Conservation (phyloP, 1,140 invertebrate genomes). For the Bombus affinis region DNA sequence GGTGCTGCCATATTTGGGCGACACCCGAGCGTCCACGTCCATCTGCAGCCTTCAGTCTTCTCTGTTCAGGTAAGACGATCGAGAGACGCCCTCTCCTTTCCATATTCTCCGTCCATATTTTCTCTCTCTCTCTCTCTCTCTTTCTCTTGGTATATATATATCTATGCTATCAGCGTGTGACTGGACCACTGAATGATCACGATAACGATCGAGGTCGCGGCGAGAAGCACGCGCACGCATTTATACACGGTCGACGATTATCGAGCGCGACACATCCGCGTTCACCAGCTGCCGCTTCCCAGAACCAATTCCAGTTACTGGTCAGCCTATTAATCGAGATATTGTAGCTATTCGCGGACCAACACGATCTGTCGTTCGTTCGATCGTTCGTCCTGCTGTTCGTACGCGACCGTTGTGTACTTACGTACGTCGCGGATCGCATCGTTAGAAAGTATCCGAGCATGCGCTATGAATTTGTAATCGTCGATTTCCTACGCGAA, state of each 20-base stretch:
- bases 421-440: background rate
- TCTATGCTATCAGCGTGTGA: background rate
- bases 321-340: conserved; percentile 18
- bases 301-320: conserved; percentile 38
- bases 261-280: conserved; percentile 28
- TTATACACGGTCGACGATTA: conserved; percentile 1
- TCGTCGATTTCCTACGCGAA: conserved; percentile 36
- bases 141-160: too few relatives aligned
- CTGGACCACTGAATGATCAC: background rate
- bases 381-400: background rate
- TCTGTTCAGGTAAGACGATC: conserved; percentile 87
- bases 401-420: background rate
- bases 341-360: background rate
- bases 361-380: background rate
- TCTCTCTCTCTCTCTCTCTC: background rate
- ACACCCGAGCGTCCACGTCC: conserved; percentile 92
- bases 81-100: background rate
- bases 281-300: conserved; percentile 27
- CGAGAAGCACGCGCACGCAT: conserved; percentile 2
- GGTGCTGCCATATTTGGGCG: conserved; percentile 93
- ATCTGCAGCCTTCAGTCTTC: conserved; percentile 94
- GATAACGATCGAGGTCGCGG: conserved; percentile 39
- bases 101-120: too few relatives aligned
- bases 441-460: conserved; percentile 27
- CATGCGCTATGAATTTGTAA: conserved; percentile 20